Conservation (phyloP, 2,113 vertebrate species). For the Macaca nemestrina region DNA sequence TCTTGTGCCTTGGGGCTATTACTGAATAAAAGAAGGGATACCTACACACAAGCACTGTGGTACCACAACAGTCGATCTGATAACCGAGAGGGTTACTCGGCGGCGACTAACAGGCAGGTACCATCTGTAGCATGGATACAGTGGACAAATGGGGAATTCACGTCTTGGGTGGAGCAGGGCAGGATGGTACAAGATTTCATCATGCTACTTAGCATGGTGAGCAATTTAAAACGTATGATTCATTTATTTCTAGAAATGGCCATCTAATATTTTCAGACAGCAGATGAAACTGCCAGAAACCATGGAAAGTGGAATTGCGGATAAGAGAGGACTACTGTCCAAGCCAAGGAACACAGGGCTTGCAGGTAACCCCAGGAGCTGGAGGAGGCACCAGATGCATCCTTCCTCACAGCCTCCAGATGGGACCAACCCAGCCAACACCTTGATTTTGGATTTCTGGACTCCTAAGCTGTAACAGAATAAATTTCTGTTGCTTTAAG, state of each 20-base stretch:
- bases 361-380: fast-evolving
- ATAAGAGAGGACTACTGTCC: too few relatives aligned
- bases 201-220: background rate
- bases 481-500: fast-evolving
- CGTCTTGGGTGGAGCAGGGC: too few relatives aligned
- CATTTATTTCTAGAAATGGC: background rate
- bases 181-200: background rate
- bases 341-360: background rate
- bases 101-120: background rate
- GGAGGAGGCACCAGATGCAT: fast-evolving
- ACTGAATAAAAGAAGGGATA: background rate
- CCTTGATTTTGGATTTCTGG: background rate
- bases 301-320: background rate
- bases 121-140: background rate
- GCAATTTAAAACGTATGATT: background rate
- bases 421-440: fast-evolving
- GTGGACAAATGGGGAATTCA: background rate
- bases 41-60: background rate
- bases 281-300: background rate
- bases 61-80: background rate
- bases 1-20: background rate
- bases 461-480: background rate
- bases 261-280: background rate
- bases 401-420: background rate
- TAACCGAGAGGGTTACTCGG: background rate